Evolutionary conservation across 2,113 vertebrate genomes (phyloP), one percentile per base, ranked within the genome.

Genomic region (Xiphorhynchus elegans): DNA sequence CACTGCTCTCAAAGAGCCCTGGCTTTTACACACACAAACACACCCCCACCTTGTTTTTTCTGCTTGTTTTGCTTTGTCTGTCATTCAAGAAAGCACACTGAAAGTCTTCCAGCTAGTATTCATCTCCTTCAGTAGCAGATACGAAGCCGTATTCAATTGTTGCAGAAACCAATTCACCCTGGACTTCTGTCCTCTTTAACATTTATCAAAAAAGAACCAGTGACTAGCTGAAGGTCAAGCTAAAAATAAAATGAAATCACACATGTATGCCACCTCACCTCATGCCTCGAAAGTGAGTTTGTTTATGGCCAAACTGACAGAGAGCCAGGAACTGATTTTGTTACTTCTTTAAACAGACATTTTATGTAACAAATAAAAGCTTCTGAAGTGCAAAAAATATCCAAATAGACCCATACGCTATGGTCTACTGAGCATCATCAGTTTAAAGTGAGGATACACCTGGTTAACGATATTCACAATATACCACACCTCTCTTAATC

Each of bases 191-290:
- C 78, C 89, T 73, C 75, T 52, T 84, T 78, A 94, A 46, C 72
- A 95, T 92, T 95, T 73, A 83, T 67, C 80, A 91, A 75, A 96
- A 89, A 92, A 90, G 39, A 92, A 53, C 8, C 33, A 80, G 92
- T 80, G 68, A 64, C 67, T 83, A 92, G 92, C 70, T 93, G 44
- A 86, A 96, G 84, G 89, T 80, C 89, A 73, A 37, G 75, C 79
- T 72, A 74, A 96, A 97, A 95, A 94, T 93, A 89, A 94, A 91
- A 85, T 2, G 3, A 80, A 84, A 73, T 64, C 21, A 60, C 29
- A 42, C 59, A 63, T 63, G 44, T 79, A 92, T 28, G 17, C 23
- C 67, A 58, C 7, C 73, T 93, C 58, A 86, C 74, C 50, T 78
- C 56, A 91, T 21, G 82, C 87, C 74, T 40, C 20, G 50, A 44